Base-by-base conservation (phyloP, 2,113 vertebrate species). In the Thermophis baileyi region DNA sequence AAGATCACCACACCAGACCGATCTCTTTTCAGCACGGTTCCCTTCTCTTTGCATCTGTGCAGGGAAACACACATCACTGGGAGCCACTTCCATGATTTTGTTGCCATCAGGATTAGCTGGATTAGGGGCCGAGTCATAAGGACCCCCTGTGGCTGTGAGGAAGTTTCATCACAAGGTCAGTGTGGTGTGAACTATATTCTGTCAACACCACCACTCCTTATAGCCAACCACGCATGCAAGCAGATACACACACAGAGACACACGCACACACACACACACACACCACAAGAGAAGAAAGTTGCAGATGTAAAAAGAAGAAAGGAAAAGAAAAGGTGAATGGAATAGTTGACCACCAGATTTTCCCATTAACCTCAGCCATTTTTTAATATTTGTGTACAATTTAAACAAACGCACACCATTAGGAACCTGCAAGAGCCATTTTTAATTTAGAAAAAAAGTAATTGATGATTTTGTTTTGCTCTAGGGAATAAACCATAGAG, bases 91-190 rank as follows among this genome's bases (percentile, higher is more conserved):
- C 97, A 97, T 95, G 97, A 98, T 97, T 98, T 97, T 98, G 98
- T 97, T 97, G 97, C 97, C 95, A 97, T 97, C 97, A 95, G 98
- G 98, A 98, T 98, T 98, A 98, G 97, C 97, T 98, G 98, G 98
- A 98, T 98, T 98, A 98, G 96, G 96, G 96, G 90, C 95, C 85
- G 92, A 97, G 97, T 97, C 97, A 98, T 97, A 98, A 98, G 97
- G 98, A 98, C 97, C 98, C 97, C 98, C 98, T 98, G 97, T 96
- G 94, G 98, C 95, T 90, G 89, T 89, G 97, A 97, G 98, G 98
- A 98, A 98, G 97, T 98, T 97, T 98, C 97, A 97, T 97, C 98
- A 96, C 97, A 96, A 97, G 98, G 98, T 98, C 98, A 97, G 96
- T 95, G 35, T 96, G 96, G 97, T 98, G 97, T 97, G 97, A 98